Base-by-base conservation (phyloP, 1,140 invertebrate genomes). In the Mylabris phalerata region DNA sequence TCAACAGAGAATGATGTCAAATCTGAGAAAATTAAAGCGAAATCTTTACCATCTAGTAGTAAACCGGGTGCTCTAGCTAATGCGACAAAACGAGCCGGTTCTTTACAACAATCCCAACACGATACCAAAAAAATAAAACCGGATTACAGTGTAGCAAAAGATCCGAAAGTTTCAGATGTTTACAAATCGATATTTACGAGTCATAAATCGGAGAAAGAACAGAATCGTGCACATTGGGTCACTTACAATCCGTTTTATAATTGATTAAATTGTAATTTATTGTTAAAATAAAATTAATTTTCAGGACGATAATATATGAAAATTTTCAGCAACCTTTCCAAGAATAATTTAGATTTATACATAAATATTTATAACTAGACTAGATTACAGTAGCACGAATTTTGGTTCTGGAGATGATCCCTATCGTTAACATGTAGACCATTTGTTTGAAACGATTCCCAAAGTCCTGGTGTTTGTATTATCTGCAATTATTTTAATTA, bases 241-340 rank as follows among this genome's bases (percentile, higher is more conserved):
- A 98, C 95, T 4, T 97, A 93, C 72, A 98, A 98, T 82, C 95
- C 95, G 49, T 90, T 94, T 71, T 98, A 95, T 76, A 94, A 93
- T 81, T 95, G 19, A 19, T 19, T 19, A 1, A 79, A 55, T 39
- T 40, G 19, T 40, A 7, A 10, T 24, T 48, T 48, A 48, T 48
- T 9, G 7, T 7, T 26, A 2, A 25, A 48, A 48, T 25, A n/a
- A 25, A 26, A 48, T 7, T 27, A 27, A 27, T 24, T 32, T 32
- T 32, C 7, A 32, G 32, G 32, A 32, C 32, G 32, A 19, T 32
- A 32, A 32, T 32, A 32, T 7, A 32, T 1, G 7, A 32, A 5
- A 32, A 44, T 32, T 7, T 19, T 1, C 19, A 19, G 19, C 19
- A 19, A 19, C 19, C 19, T 19, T 19, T 19, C 19, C 19, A 19